phyloP scores from a whole-genome alignment of 2,797 vertebrate species.

The Chelon labrosus region DNA sequence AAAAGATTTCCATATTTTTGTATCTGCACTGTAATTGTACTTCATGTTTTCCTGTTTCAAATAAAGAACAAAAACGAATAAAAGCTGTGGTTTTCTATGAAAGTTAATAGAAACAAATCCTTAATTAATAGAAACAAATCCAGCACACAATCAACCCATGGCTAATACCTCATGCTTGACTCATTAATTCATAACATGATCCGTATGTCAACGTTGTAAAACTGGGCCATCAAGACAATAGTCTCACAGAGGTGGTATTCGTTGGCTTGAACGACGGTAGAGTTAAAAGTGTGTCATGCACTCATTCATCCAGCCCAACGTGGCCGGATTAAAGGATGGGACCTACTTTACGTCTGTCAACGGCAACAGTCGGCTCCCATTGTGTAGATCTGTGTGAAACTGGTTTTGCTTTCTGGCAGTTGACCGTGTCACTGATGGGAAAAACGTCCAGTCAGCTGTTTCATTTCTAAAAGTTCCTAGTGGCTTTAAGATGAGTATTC shows the following conservation, averaged over 20 bases:
- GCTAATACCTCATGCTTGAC: constrained; percentile 2
- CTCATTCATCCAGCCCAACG: neutral
- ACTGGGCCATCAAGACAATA: neutral
- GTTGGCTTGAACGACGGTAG: neutral
- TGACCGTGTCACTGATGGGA: neutral
- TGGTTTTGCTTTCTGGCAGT: neutral
- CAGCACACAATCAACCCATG: neutral
- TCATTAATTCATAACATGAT: constrained; percentile 5
- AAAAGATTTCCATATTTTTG: constrained; percentile 57
- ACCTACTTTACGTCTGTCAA: no score
- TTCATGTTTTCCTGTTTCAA: constrained; percentile 41
- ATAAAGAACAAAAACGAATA: constrained; percentile 55
- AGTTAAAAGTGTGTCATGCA: neutral
- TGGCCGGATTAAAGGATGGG: neutral
- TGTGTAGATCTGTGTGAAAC: neutral
- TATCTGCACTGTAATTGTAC: constrained; percentile 33
- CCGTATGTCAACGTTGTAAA: constrained; percentile 13
- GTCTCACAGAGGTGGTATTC: constrained; percentile 4
- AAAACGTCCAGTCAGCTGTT: no score
- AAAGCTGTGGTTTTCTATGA: neutral
- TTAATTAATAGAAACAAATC: neutral
- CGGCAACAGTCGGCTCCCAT: neutral
- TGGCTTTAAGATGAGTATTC: neutral
- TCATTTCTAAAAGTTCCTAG: no score
- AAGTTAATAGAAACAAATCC: neutral